Base-by-base conservation (phyloP, 2,113 vertebrate species). In the Zosterops japonicus region DNA sequence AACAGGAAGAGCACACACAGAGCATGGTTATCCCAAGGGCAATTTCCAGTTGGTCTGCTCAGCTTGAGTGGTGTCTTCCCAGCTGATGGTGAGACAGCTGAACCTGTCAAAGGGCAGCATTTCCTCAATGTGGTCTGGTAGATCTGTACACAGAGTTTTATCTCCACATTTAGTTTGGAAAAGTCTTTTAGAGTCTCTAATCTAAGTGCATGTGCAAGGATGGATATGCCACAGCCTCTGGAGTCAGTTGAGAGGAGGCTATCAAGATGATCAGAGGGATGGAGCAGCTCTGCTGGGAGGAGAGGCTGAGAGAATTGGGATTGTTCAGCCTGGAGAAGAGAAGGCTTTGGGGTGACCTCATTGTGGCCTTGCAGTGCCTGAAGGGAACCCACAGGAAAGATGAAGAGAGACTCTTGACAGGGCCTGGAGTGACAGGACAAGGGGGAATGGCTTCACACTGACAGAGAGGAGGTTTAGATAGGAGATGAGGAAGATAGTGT, bases 391-490 rank as follows among this genome's bases (percentile, higher is more conserved):
- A 4, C 50, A 53, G 35, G 33, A 25, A 29, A 46, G 36, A 46
- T 81, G 52, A 33, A 67, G 33, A 74, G 68, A 33, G 28, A 24
- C 23, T 39, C 16, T 52, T n/a, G 8, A 2, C 28, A 46, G 33
- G 33, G 28, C 12, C 44, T 60, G 46, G 15, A 29, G 23, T 17
- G 28, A 67, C 59, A 50, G 52, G 33, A 44, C 6, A 29, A 14
- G 23, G 23, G 9, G 2, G 0, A 89, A 53, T 46, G 69, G 28
- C 46, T 39, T 46, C 33, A 20, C 3, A 46, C 10, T 60, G 46
- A 29, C 28, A 53, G 69, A 67, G 19, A 8, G 12, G 0, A 21
- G 39, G 20, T 1, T 82, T 46, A 60, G 23, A 18, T 29, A 0
- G 33, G 53, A 2, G 29, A 33, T 39, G 0, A 5, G 33, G 12